Evolutionary conservation across 2,888 invertebrate species (phyloP).

Genomic region (Spicauda simplicius): DNA sequence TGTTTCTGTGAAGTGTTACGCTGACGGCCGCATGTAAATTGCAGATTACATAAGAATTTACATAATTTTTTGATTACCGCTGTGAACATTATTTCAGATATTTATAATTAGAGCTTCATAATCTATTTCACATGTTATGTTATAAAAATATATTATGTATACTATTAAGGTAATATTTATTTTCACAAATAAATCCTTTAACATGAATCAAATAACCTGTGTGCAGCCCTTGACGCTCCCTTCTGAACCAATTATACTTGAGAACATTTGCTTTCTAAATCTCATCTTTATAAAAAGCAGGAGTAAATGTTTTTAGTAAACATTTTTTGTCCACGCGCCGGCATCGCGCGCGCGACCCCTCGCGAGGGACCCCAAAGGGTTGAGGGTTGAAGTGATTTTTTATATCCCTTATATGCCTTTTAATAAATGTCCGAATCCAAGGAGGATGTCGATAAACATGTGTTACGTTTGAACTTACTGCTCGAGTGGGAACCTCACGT

Average conservation of each 20-base stretch:
- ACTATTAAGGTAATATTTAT: not conserved
- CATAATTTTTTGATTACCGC: not conserved
- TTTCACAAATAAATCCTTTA: not conserved
- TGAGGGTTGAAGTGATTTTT: constrained; percentile 36
- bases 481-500: not conserved
- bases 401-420: constrained; percentile 35
- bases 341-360: constrained; percentile 16
- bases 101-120: not conserved
- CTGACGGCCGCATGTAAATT: constrained; percentile 19
- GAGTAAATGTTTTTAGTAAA: constrained; percentile 34
- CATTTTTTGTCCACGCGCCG: constrained; percentile 32
- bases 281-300: constrained; percentile 25
- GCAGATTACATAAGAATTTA: not conserved
- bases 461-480: constrained; percentile 15
- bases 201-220: not conserved
- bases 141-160: too few species aligned
- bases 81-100: too few species aligned
- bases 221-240: not conserved
- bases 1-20: constrained; percentile 20
- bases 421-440: constrained; percentile 33
- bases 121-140: not conserved
- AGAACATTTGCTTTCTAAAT: constrained; percentile 35
- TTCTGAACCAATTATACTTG: constrained; percentile 25
- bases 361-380: constrained; percentile 33
- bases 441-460: constrained; percentile 33